These are phyloP conservation scores for Boulengerochromis microlepis DNA, from an alignment of 2,113 vertebrate genomes.

Conservation along the genomic window DNA sequence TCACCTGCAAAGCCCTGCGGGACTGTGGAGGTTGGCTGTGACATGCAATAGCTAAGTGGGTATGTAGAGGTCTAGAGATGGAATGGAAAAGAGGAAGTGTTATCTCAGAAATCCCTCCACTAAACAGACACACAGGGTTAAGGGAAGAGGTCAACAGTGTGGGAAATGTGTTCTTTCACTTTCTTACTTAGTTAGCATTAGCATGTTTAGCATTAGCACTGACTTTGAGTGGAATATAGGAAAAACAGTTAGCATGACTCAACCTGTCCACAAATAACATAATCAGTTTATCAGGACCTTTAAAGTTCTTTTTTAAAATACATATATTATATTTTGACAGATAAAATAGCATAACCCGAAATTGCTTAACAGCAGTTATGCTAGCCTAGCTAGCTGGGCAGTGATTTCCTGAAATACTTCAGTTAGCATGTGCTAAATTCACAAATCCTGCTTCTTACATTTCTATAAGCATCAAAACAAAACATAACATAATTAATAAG, in stretches of 20 bases:
- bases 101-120: background rate
- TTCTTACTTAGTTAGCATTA: background rate
- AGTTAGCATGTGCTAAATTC: background rate
- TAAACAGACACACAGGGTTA: background rate
- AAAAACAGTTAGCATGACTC: background rate
- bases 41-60: background rate
- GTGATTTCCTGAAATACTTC: background rate
- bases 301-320: background rate
- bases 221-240: background rate
- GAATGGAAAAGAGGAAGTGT: background rate
- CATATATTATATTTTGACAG: background rate
- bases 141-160: background rate
- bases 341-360: accelerated
- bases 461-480: background rate
- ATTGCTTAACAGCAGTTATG: background rate
- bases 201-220: background rate
- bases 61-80: background rate
- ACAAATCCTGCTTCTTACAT: background rate
- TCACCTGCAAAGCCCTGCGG: background rate
- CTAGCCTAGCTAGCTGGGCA: background rate
- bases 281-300: background rate
- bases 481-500: background rate
- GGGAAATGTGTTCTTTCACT: background rate
- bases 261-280: background rate
- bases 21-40: background rate